Conservation (phyloP, 2,888 invertebrate species). For the Eurois occulta region DNA sequence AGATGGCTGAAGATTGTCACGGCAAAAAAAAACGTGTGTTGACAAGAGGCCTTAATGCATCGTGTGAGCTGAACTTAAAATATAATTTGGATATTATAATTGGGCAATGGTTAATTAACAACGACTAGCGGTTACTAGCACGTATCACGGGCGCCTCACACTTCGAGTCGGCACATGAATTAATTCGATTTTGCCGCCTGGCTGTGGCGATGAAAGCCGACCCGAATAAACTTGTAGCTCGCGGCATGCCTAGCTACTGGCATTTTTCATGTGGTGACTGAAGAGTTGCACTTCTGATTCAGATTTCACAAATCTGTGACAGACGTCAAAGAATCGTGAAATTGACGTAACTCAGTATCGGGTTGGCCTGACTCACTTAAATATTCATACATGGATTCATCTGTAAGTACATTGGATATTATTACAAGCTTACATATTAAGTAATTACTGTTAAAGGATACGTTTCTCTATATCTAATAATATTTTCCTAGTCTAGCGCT, state of each 20-base stretch:
- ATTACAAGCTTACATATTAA: background rate
- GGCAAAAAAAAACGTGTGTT: background rate
- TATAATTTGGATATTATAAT: background rate
- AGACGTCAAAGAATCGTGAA: background rate
- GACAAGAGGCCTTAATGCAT: background rate
- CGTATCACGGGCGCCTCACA: too few relatives aligned
- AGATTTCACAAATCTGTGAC: background rate
- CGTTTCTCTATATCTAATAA: background rate
- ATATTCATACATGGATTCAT: background rate
- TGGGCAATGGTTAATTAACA: background rate
- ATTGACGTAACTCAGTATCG: background rate
- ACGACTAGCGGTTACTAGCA: too few relatives aligned
- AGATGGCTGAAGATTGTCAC: background rate
- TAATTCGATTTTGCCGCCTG: too few relatives aligned
- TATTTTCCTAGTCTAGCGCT: constrained; percentile 28
- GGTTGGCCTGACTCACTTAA: too few relatives aligned
- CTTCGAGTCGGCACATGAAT: too few relatives aligned
- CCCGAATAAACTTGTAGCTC: too few relatives aligned
- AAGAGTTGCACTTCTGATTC: background rate
- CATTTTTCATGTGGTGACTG: too few relatives aligned
- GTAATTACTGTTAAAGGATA: background rate
- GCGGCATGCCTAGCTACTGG: too few relatives aligned
- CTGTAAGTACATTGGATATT: constrained; percentile 1
- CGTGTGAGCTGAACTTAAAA: background rate
- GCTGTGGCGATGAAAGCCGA: too few relatives aligned